A percentile compares a stretch with the other conserved stretches of the same genome.
These are phyloP conservation scores for Lutjanus argentimaculatus DNA, from an alignment of 2,797 vertebrate genomes.

Conservation along the genomic window DNA sequence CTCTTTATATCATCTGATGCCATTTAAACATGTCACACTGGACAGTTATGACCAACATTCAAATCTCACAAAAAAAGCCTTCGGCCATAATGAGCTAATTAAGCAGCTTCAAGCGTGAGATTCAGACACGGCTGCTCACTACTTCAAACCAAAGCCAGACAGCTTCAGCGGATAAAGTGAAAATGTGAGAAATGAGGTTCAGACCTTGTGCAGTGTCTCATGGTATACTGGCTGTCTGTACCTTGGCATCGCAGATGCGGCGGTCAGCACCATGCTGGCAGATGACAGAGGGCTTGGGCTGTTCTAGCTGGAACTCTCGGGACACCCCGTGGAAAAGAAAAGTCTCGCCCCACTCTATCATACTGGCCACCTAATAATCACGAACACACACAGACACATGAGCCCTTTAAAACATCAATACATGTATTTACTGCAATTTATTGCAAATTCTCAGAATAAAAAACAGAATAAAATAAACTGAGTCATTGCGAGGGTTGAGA, in stretches of 20 bases:
- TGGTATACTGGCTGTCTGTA: slow-evolving; percentile 56
- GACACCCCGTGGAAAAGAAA: slow-evolving; percentile 96
- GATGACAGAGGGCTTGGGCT: slow-evolving; percentile 93
- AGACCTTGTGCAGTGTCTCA: slow-evolving; percentile 6
- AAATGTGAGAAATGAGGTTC: slow-evolving; percentile 11
- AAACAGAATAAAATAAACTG: neutral
- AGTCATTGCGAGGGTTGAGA: neutral
- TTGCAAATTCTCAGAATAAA: neutral
- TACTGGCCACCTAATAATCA: slow-evolving; percentile 88
- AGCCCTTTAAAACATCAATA: neutral
- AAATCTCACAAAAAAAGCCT: slow-evolving; percentile 20
- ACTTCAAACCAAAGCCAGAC: slow-evolving; percentile 25
- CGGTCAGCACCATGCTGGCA: slow-evolving; percentile 97
- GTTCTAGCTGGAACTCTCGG: slow-evolving; percentile 95
- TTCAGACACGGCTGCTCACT: slow-evolving; percentile 17
- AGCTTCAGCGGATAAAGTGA: slow-evolving; percentile 6
- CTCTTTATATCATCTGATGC: slow-evolving; percentile 31
- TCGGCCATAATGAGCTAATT: slow-evolving; percentile 43
- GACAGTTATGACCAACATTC: slow-evolving; percentile 34
- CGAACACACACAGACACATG: slow-evolving; percentile 15
- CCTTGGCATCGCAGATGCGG: slow-evolving; percentile 95
- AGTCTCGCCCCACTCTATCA: slow-evolving; percentile 95
- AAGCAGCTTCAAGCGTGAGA: slow-evolving; percentile 14
- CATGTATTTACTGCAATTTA: neutral
- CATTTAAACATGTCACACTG: slow-evolving; percentile 34